Conservation (phyloP, 2,888 invertebrate species). For the Cantharis rufa region DNA sequence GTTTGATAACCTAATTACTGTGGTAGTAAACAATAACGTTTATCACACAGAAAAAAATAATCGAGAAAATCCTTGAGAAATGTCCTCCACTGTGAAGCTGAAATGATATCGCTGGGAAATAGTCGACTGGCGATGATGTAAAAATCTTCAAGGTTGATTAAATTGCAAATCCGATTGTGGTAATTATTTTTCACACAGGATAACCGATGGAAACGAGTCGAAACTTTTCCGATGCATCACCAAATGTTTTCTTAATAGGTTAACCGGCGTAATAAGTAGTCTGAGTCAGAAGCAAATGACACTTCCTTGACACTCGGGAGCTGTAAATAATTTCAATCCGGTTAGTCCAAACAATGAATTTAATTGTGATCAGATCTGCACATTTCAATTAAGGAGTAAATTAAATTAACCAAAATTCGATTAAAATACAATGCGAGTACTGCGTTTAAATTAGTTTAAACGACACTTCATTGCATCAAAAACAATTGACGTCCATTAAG, state of each 20-base stretch:
- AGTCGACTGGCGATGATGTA: background rate
- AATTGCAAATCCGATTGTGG: background rate
- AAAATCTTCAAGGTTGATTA: background rate
- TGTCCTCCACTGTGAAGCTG: background rate
- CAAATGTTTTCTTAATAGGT: background rate
- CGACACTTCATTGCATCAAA: constrained; percentile 3
- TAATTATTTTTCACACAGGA: background rate
- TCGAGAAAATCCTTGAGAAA: background rate
- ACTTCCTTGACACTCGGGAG: background rate
- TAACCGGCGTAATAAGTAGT: background rate
- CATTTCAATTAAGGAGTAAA: background rate
- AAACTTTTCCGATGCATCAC: background rate
- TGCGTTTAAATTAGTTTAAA: background rate
- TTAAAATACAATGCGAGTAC: background rate
- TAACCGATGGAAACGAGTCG: background rate
- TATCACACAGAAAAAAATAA: background rate
- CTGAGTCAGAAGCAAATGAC: background rate
- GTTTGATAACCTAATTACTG: background rate
- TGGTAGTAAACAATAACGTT: background rate
- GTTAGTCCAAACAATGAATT: background rate
- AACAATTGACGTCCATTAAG: constrained; percentile 9
- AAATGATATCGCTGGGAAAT: background rate
- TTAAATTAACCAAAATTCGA: background rate
- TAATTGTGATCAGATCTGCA: background rate
- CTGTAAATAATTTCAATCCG: background rate